Evolutionary conservation across 2,888 invertebrate genomes (phyloP), one percentile per base, ranked within the genome.

Genomic region (Lycophotia porphyrea): DNA sequence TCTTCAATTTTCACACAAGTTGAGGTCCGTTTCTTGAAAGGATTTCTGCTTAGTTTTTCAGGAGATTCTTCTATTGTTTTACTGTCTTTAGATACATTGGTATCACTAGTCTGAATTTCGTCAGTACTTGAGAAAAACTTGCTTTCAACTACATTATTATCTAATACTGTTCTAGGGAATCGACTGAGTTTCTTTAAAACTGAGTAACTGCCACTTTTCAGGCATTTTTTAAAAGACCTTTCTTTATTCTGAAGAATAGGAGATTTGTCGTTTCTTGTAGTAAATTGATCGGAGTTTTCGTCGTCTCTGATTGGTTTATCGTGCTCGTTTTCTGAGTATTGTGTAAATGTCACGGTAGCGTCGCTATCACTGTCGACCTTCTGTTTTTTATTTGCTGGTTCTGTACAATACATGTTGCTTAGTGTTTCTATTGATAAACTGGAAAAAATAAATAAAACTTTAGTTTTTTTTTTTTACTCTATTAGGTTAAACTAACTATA

Each of bases 81-180:
- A 84, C 84, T 90, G 1, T 87, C 86, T 74, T 85, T 87, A n/a
- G 90, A 90, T 11, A 76, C 69, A 63, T 86, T 80, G n/a, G 5
- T 73, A 0, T 85, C 82, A 65, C 34, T 65, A 4, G 31, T 21
- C 11, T 47, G 39, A 44, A 21, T 15, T 13, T 76, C 82, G 60
- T 83, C 80, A 5, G 55, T 81, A 7, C 24, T 81, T 18, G 74
- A 77, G 87, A 97, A 97, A 90, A 97, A 97, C 74, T 97, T 96
- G 87, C 97, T 97, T 87, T 97, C 97, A 7, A 97, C 96, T n/a
- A 97, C 91, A 88, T 94, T 93, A 70, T 92, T 90, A 72, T 93
- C 93, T 72, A 96, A 81, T 2, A 95, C 87, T 1, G 97, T 97
- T 85, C 96, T 92, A 73, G 96, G 95, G 79, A 97, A 97, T 83